Percentiles rank a stretch among this genome's conserved stretches.
Evolutionary conservation across 2,888 invertebrate species (phyloP).

Genomic region (Cheilosia vernalis): DNA sequence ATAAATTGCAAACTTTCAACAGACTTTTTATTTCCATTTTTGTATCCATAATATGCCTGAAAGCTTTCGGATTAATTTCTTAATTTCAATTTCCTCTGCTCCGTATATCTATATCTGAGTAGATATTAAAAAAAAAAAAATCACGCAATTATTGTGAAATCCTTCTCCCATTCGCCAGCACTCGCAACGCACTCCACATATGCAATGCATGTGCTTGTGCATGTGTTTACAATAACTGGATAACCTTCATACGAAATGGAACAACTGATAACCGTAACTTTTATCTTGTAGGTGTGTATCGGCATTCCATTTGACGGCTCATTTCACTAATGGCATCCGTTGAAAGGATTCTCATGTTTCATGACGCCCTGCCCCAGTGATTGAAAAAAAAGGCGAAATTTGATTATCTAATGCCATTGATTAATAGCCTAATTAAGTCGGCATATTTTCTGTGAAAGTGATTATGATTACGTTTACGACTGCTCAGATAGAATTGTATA

Average conservation of each 20-base stretch:
- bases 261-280: slow-evolving; percentile 5
- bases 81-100: not conserved
- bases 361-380: not conserved
- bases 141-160: not conserved
- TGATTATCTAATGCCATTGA: slow-evolving; percentile 60
- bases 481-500: not conserved
- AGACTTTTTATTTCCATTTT: not conserved
- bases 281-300: not conserved
- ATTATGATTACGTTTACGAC: slow-evolving; percentile 36
- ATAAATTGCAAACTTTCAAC: not conserved
- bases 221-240: not conserved
- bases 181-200: not conserved
- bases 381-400: slow-evolving; percentile 28
- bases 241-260: not conserved
- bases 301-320: not conserved
- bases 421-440: slow-evolving; percentile 57
- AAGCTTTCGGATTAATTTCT: slow-evolving; percentile 2
- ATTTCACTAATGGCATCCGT: slow-evolving; percentile 38
- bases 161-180: not conserved
- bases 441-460: slow-evolving; percentile 31
- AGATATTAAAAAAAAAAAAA: not conserved
- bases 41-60: no score
- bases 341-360: slow-evolving; percentile 64
- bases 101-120: not conserved
- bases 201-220: not conserved